Evolutionary conservation across 2,113 vertebrate genomes (phyloP), one percentile per base, ranked within the genome.

Genomic region (Balaeniceps rex): DNA sequence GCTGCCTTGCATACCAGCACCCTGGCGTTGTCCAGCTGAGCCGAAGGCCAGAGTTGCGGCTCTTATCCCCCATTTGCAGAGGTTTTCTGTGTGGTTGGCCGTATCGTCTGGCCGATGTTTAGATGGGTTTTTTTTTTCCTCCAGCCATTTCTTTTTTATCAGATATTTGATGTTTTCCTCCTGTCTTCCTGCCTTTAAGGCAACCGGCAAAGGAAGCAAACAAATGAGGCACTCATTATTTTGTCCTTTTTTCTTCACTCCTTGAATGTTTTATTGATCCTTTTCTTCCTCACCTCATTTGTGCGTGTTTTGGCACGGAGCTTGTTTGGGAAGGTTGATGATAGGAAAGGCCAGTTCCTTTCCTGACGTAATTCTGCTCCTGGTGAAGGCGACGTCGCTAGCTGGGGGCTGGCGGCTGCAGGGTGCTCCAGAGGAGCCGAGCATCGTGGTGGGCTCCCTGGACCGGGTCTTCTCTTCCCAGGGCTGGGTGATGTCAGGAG

Each of bases 391-490:
- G 12, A 11, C 2, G 6, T 42, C 2, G 0, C 13, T 7, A 36
- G 49, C 40, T 2, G 0, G 47, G 38, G 34, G 38, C 52, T 49
- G 55, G 42, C 0, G 1, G 49, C 2, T 0, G 31, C 21, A 16
- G 34, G 22, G 19, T 31, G 71, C 54, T 60, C 60, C 3, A 6
- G 21, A 80, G 63, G 55, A 46, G 60, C 68, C 4, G 11, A 47
- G 40, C 33, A 12, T 11, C 13, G 0, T 3, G 21, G 22, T 31
- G 79, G 24, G 38, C 12, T 40, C n/a, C 61, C 25, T 9, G 76
- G 11, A 22, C 69, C 28, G 13, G 19, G 19, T 4, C 21, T 64
- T 14, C 63, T 61, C 29, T 46, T 40, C 60, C 40, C n/a, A 31
- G 38, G 40, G 31, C 21, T 2, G 1, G 8, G 18, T 6, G n/a